Percentiles rank a stretch among this genome's conserved stretches.
Conservation (phyloP, 2,797 vertebrate genomes). For the Calcarius lapponicus region DNA sequence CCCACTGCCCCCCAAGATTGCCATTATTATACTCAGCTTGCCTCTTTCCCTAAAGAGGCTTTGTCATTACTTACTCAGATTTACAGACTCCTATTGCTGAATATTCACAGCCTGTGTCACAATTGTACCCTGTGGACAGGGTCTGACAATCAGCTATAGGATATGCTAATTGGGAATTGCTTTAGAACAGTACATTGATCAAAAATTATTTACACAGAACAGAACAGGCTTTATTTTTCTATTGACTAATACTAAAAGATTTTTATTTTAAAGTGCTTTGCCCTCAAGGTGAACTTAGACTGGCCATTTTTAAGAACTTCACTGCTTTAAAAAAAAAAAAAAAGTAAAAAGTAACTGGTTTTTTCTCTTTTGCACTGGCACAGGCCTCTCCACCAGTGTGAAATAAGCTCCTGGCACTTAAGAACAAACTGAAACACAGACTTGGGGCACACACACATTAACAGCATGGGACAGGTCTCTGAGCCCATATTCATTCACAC, state of each 20-base stretch:
- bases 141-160: slow-evolving; percentile 38
- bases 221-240: slow-evolving; percentile 73
- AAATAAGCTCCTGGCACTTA: not conserved
- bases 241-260: slow-evolving; percentile 59
- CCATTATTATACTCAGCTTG: slow-evolving; percentile 45
- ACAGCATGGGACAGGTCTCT: not conserved
- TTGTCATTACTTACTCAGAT: slow-evolving; percentile 54
- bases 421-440: not conserved
- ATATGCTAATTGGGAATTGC: slow-evolving; percentile 47
- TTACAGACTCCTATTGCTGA: slow-evolving; percentile 55
- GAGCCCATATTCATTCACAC: not conserved
- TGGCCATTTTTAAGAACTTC: not conserved
- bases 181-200: slow-evolving; percentile 65
- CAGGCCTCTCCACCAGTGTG: not conserved
- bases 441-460: not conserved
- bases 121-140: slow-evolving; percentile 47
- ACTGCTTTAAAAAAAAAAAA: not conserved
- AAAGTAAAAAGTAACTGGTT: not conserved
- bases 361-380: not conserved
- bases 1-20: not conserved
- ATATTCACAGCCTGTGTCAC: slow-evolving; percentile 56
- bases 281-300: slow-evolving; percentile 2
- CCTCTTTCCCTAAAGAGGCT: slow-evolving; percentile 54
- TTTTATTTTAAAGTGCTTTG: slow-evolving; percentile 55
- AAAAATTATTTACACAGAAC: slow-evolving; percentile 80